Conservation (phyloP, 2,888 invertebrate species). For the Torymus tubicola region DNA sequence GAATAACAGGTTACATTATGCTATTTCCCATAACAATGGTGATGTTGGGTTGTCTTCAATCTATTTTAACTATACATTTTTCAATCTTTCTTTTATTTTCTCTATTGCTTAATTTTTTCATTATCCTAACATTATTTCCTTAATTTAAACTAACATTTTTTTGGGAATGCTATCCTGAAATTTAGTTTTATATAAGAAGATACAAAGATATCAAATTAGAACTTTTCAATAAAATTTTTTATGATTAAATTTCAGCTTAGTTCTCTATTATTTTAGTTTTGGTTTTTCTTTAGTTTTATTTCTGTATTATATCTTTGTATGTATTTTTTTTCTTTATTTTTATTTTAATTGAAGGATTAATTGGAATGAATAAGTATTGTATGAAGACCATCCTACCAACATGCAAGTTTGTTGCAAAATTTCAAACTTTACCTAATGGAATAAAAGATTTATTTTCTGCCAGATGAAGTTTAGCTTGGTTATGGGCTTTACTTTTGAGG, state of each 20-base stretch:
- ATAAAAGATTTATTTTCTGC: constrained; percentile 11
- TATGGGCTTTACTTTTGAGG: constrained; percentile 18
- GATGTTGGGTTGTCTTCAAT: constrained; percentile 56
- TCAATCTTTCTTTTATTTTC: constrained; percentile 34
- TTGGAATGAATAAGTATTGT: constrained; percentile 13
- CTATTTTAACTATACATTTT: constrained; percentile 29
- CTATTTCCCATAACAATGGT: constrained; percentile 57
- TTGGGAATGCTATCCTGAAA: constrained; percentile 40
- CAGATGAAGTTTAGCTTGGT: background rate
- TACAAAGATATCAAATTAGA: no score
- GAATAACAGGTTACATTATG: constrained; percentile 51
- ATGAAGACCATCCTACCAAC: constrained; percentile 46
- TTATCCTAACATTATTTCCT: constrained; percentile 33
- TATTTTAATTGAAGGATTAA: background rate
- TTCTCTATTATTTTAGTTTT: constrained; percentile 25
- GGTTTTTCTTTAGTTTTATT: constrained; percentile 30
- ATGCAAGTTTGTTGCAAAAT: constrained; percentile 55
- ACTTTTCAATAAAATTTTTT: background rate
- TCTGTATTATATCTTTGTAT: constrained; percentile 6
- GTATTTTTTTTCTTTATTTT: constrained; percentile 22
- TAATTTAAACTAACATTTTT: constrained; percentile 44
- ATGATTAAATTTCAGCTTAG: constrained; percentile 38
- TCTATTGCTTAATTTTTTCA: constrained; percentile 18
- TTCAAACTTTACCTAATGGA: constrained; percentile 51
- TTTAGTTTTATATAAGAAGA: constrained; percentile 2